These are phyloP conservation scores for Phodopus roborovskii DNA, from an alignment of 2,113 vertebrate genomes.

Conservation along the genomic window DNA sequence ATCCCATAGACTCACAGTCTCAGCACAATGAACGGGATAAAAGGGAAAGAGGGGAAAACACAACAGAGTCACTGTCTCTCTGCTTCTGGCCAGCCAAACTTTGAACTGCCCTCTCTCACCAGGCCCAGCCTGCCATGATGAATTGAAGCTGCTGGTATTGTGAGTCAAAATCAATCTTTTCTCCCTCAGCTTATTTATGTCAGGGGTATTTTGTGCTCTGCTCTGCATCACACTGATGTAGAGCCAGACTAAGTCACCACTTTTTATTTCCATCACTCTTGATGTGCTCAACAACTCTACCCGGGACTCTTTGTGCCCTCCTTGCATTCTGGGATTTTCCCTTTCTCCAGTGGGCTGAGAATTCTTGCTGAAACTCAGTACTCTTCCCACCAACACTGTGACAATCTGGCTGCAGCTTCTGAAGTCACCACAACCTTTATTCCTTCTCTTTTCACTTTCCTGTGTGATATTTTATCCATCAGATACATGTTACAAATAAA, in stretches of 20 bases:
- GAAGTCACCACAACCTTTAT: background rate
- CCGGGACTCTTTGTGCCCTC: background rate
- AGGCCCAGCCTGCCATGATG: background rate
- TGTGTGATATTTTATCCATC: background rate
- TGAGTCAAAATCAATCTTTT: background rate
- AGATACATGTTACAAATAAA: background rate
- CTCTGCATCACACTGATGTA: background rate
- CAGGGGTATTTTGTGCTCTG: background rate
- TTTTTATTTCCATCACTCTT: background rate
- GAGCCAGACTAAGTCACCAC: background rate
- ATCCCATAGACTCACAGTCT: background rate
- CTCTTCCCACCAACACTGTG: background rate
- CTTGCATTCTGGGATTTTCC: background rate
- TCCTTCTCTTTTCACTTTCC: background rate
- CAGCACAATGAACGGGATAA: background rate
- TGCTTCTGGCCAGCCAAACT: background rate
- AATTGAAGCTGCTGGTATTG: background rate
- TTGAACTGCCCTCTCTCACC: background rate
- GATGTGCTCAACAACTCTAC: background rate
- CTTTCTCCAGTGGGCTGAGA: background rate
- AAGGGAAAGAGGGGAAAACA: background rate
- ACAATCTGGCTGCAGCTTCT: background rate
- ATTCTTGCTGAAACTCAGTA: background rate
- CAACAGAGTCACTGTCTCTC: background rate
- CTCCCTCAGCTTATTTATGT: no score